phyloP scores from a whole-genome alignment of 2,113 vertebrate species.

The Rhinichthys klamathensis region DNA sequence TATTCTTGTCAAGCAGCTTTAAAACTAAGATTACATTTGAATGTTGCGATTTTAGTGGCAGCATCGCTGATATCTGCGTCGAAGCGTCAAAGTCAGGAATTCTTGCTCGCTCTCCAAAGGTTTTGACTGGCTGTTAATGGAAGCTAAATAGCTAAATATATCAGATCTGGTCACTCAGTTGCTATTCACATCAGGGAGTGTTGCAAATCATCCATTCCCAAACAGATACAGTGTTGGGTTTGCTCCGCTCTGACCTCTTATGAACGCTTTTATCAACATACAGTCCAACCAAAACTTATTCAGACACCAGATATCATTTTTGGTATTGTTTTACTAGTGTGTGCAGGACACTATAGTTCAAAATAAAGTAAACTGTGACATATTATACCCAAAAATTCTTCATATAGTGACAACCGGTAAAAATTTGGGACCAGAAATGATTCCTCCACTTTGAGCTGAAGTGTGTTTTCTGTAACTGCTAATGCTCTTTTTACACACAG shows the following conservation, averaged over 20 bases:
- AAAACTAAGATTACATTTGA: constrained; percentile 9
- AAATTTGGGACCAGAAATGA: too few species aligned
- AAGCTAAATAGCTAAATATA: background rate
- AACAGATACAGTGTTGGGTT: constrained; percentile 36
- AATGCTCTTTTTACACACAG: too few species aligned
- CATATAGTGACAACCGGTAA: too few species aligned
- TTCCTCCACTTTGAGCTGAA: too few species aligned
- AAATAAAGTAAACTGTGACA: too few species aligned
- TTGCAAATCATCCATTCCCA: background rate
- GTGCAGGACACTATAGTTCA: too few species aligned
- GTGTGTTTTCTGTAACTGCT: too few species aligned
- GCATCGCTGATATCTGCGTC: background rate
- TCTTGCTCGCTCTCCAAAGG: background rate
- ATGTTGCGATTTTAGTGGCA: background rate
- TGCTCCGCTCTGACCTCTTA: background rate
- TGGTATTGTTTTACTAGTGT: too few species aligned
- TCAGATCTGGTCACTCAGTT: constrained; percentile 26
- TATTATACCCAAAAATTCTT: too few species aligned
- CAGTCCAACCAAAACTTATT: too few species aligned
- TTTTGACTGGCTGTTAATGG: background rate
- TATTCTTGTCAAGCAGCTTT: constrained; percentile 25
- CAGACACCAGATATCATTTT: too few species aligned
- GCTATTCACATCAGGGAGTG: constrained; percentile 3
- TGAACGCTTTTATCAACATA: too few species aligned
- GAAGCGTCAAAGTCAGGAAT: background rate